These are phyloP conservation scores for Spodoptera exigua DNA, from an alignment of 2,888 invertebrate genomes.

Conservation along the genomic window DNA sequence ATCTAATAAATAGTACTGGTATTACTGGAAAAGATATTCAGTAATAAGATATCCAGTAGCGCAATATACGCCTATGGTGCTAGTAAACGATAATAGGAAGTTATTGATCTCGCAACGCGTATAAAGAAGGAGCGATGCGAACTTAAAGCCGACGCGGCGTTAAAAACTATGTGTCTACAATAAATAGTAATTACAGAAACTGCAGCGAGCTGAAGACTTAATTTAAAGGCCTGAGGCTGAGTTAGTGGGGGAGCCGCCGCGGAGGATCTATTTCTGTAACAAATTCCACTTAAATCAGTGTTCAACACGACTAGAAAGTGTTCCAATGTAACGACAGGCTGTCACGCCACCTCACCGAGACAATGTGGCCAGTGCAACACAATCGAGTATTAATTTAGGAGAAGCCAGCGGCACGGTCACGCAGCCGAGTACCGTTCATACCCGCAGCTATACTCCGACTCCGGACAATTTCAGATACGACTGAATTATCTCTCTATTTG, in stretches of 20 bases:
- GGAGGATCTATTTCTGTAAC: constrained; percentile 63
- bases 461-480: constrained; percentile 76
- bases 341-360: constrained; percentile 75
- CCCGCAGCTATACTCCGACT: constrained; percentile 76
- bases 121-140: constrained; percentile 57
- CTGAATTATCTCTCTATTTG: constrained; percentile 69
- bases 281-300: constrained; percentile 68
- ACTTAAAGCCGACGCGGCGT: constrained; percentile 36
- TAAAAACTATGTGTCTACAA: constrained; percentile 44
- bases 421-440: constrained; percentile 76
- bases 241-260: constrained; percentile 44
- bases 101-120: constrained; percentile 72
- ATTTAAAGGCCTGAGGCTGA: constrained; percentile 46
- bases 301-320: constrained; percentile 78
- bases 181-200: constrained; percentile 48
- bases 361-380: constrained; percentile 75
- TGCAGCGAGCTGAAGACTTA: constrained; percentile 31
- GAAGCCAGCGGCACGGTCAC: constrained; percentile 81
- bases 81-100: constrained; percentile 76
- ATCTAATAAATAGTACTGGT: constrained; percentile 86
- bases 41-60: constrained; percentile 84
- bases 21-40: constrained; percentile 80
- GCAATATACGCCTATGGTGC: constrained; percentile 72
- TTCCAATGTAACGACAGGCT: constrained; percentile 76
- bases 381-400: constrained; percentile 82